Base-by-base conservation (phyloP, 2,113 vertebrate genomes). In the Beaufortia kweichowensis region DNA sequence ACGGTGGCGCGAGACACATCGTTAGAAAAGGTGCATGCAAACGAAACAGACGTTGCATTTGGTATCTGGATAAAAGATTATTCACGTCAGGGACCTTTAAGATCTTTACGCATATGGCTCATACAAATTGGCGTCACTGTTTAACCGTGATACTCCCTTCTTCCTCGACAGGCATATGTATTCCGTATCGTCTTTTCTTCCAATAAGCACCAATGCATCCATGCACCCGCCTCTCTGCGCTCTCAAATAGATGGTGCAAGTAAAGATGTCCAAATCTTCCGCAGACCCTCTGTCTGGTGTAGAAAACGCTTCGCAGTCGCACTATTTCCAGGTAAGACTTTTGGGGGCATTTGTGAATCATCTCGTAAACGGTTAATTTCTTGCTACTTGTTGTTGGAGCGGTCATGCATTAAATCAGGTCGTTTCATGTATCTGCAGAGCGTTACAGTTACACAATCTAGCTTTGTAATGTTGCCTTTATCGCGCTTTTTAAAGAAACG, bases 201-300 rank as follows among this genome's bases (percentile, higher is more conserved):
- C 86, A 65, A 65, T 83, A 82, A 79, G 67, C 48, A 56, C 86
- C 85, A 82, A 88, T 90, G 89, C 89, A 85, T 70, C 82, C 79
- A 83, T 68, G 84, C 84, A 79, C 84, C 83, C 86, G 83, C 88
- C 87, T 89, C 88, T 79, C 87, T 82, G 88, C 88, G 88, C 88
- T 88, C 87, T 81, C 83, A 71, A 79, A 90, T 93, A 90, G 84
- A 92, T 92, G 92, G 90, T 91, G 89, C 90, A 90, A 90, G 89
- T 91, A 89, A 90, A 90, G 87, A 93, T 93, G 92, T 93, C 92
- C 86, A 92, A 90, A 85, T 89, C 91, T 85, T 88, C 90, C 80
- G 89, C 90, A 90, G 90, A 91, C 84, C 90, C 89, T 61, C 86
- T 90, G 87, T 88, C 92, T 85, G 90, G 88, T 67, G 90, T 86